phyloP scores from a whole-genome alignment of 2,113 vertebrate genomes.

The Rhinoptilus africanus region DNA sequence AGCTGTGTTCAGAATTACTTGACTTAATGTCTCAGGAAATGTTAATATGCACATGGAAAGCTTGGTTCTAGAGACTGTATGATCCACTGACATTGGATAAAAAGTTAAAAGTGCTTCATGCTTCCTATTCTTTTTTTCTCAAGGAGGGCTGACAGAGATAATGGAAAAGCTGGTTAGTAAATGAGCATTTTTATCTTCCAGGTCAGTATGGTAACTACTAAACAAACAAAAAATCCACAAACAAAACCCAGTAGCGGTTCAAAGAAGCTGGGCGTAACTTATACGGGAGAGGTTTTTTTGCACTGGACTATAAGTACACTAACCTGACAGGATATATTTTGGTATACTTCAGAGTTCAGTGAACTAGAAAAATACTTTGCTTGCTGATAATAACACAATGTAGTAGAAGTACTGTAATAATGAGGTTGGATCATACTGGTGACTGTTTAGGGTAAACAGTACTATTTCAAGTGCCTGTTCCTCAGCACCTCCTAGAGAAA shows the following conservation, averaged over 20 bases:
- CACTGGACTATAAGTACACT: not conserved
- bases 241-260: rapidly evolving
- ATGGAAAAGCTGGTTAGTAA: not conserved
- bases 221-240: not conserved
- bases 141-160: not conserved
- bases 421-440: not conserved
- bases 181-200: not conserved
- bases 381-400: not conserved
- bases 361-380: not conserved
- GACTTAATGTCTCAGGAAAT: constrained; percentile 68
- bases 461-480: not conserved
- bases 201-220: not conserved
- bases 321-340: not conserved
- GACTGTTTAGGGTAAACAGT: not conserved
- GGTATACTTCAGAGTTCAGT: not conserved
- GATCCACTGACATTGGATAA: not conserved
- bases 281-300: rapidly evolving
- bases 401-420: not conserved
- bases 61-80: constrained; percentile 8
- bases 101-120: not conserved
- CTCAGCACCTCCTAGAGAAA: not conserved
- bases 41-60: constrained; percentile 56
- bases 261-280: not conserved
- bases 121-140: not conserved
- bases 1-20: constrained; percentile 62